phyloP scores from a whole-genome alignment of 1,140 invertebrate species.

The Hylaeus volcanicus region DNA sequence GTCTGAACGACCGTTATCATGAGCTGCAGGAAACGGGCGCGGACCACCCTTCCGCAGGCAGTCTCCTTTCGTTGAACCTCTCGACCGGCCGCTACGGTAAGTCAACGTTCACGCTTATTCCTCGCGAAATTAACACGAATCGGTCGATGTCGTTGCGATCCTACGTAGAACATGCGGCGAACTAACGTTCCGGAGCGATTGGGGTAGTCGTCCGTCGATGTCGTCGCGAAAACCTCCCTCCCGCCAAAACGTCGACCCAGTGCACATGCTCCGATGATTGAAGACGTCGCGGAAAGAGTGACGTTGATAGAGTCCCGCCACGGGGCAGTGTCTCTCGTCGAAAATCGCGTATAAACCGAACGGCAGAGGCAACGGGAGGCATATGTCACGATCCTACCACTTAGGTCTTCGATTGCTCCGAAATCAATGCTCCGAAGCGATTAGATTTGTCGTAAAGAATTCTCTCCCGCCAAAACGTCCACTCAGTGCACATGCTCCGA shows the following conservation, averaged over 20 bases:
- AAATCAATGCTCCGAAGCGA: no score
- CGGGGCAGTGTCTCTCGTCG: not conserved
- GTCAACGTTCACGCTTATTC: constrained; percentile 32
- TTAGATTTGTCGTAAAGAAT: not conserved
- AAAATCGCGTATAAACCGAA: no score
- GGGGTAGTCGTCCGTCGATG: not conserved
- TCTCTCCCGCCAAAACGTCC: constrained; percentile 68
- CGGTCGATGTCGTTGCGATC: not conserved
- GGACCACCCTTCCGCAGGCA: constrained; percentile 62
- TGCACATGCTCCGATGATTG: constrained; percentile 64
- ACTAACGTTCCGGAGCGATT: not conserved
- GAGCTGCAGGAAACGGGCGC: constrained; percentile 64
- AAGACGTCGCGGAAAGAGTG: constrained; percentile 8
- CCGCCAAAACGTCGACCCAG: constrained; percentile 65
- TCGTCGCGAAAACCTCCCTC: constrained; percentile 44
- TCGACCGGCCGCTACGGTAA: constrained; percentile 68
- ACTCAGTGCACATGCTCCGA: constrained; percentile 62
- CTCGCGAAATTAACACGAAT: no score
- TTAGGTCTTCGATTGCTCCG: no score
- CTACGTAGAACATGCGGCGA: no score
- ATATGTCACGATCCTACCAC: no score
- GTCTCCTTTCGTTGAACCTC: constrained; percentile 63
- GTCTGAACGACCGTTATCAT: constrained; percentile 51
- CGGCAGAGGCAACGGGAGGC: no score
- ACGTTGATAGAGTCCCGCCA: no score